A percentile compares a stretch with the other conserved stretches of the same genome.
These are phyloP conservation scores for Arctocebus calabarensis DNA, from an alignment of 2,797 vertebrate species.

Conservation along the genomic window DNA sequence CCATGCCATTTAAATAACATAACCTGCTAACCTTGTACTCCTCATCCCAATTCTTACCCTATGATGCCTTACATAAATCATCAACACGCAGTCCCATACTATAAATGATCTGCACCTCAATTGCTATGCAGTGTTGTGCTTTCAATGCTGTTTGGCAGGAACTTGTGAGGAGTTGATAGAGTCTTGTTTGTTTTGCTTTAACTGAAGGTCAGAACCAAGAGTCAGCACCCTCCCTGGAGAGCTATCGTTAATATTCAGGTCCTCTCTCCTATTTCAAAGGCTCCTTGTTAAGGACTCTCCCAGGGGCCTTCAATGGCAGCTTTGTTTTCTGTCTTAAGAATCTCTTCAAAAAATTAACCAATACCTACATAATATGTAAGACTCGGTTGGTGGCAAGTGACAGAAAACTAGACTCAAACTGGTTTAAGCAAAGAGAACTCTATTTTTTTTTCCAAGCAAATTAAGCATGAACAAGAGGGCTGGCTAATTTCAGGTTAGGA, in stretches of 20 bases:
- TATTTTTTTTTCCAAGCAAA: slow-evolving; percentile 31
- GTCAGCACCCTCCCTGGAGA: slow-evolving; percentile 68
- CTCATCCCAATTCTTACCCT: not conserved
- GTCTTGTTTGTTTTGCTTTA: slow-evolving; percentile 74
- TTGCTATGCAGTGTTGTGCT: slow-evolving; percentile 52
- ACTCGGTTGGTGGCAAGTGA: slow-evolving; percentile 62
- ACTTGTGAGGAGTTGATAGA: slow-evolving; percentile 65
- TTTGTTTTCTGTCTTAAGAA: slow-evolving; percentile 78
- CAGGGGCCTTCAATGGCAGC: slow-evolving; percentile 73
- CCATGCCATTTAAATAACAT: not conserved
- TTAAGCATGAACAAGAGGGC: not conserved
- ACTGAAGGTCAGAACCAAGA: slow-evolving; percentile 73
- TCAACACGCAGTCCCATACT: not conserved
- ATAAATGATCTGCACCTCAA: not conserved
- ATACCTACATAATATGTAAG: slow-evolving; percentile 69
- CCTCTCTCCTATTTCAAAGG: slow-evolving; percentile 63
- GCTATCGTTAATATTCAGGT: slow-evolving; percentile 74
- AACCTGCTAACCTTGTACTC: not conserved
- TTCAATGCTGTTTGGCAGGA: slow-evolving; percentile 68
- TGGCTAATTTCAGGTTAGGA: not conserved
- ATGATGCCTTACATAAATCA: not conserved
- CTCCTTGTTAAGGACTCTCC: slow-evolving; percentile 76
- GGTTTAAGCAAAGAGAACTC: slow-evolving; percentile 48
- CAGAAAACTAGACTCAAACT: slow-evolving; percentile 65
- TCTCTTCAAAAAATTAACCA: slow-evolving; percentile 78